Conservation (phyloP, 2,888 invertebrate genomes). For the Fragum sueziense region DNA sequence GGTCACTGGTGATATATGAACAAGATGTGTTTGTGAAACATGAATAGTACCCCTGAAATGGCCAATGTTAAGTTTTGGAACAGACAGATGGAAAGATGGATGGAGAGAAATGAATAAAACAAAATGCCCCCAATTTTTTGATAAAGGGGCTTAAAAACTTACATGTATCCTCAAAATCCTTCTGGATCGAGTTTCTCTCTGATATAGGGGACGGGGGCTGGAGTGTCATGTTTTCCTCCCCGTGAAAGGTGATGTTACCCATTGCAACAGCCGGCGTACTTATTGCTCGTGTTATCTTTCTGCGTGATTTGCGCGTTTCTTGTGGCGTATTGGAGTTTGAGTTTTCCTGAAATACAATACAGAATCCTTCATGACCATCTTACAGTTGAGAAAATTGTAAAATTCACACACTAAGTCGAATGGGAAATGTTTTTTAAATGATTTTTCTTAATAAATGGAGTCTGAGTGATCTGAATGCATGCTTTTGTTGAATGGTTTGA, state of each 20-base stretch:
- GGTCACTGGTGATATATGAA: not conserved
- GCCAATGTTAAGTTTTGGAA: no score
- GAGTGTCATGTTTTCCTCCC: conserved; percentile 70
- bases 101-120: not conserved
- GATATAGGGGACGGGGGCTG: conserved; percentile 76
- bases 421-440: no score
- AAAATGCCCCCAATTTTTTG: not conserved
- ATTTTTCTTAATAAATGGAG: no score
- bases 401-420: no score
- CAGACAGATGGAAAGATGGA: not conserved
- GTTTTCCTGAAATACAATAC: conserved; percentile 17
- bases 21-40: no score
- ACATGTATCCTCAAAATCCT: conserved; percentile 35
- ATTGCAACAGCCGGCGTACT: conserved; percentile 72
- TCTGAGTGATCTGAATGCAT: no score
- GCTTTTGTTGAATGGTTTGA: no score
- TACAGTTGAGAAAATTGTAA: no score
- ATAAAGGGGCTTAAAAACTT: not conserved
- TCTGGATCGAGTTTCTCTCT: conserved; percentile 22
- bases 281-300: conserved; percentile 64
- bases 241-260: conserved; percentile 74
- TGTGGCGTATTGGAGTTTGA: not conserved
- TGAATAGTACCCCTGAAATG: no score
- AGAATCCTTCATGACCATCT: no score
- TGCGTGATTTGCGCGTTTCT: no score